These are phyloP conservation scores for Hypomecis atomaria DNA, from an alignment of 2,888 invertebrate genomes.

Conservation along the genomic window DNA sequence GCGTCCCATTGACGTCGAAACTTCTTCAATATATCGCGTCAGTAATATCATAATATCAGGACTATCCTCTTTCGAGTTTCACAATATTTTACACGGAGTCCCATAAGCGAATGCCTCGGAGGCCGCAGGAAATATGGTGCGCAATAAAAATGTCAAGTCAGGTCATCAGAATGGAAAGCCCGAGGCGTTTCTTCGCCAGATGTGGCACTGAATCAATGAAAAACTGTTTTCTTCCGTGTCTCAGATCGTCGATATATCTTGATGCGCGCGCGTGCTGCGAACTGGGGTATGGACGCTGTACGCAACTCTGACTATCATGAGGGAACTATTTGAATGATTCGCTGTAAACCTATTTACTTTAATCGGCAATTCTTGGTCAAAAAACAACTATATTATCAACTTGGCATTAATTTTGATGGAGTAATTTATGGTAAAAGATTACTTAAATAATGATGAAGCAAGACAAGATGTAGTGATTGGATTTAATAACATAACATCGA, in stretches of 20 bases:
- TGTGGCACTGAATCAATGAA: constrained; percentile 83
- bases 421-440: too few relatives aligned
- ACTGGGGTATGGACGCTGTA: constrained; percentile 19
- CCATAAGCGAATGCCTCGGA: constrained; percentile 76
- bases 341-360: too few relatives aligned
- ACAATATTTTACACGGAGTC: constrained; percentile 77
- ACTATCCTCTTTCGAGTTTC: constrained; percentile 71
- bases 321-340: too few relatives aligned
- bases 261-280: constrained; percentile 53
- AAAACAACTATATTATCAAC: too few relatives aligned
- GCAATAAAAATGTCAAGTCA: constrained; percentile 85
- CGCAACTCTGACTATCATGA: too few relatives aligned
- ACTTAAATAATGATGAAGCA: too few relatives aligned
- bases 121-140: constrained; percentile 77
- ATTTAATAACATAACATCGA: too few relatives aligned
- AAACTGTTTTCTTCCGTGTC: constrained; percentile 82
- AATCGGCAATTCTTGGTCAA: too few relatives aligned
- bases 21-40: constrained; percentile 68
- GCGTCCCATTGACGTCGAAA: constrained; percentile 59
- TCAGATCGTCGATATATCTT: constrained; percentile 74
- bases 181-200: constrained; percentile 82
- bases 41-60: constrained; percentile 76
- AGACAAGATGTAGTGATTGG: too few relatives aligned
- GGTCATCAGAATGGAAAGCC: constrained; percentile 83
- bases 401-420: too few relatives aligned